Base-by-base conservation (phyloP, 2,797 vertebrate genomes). In the Erithacus rubecula region DNA sequence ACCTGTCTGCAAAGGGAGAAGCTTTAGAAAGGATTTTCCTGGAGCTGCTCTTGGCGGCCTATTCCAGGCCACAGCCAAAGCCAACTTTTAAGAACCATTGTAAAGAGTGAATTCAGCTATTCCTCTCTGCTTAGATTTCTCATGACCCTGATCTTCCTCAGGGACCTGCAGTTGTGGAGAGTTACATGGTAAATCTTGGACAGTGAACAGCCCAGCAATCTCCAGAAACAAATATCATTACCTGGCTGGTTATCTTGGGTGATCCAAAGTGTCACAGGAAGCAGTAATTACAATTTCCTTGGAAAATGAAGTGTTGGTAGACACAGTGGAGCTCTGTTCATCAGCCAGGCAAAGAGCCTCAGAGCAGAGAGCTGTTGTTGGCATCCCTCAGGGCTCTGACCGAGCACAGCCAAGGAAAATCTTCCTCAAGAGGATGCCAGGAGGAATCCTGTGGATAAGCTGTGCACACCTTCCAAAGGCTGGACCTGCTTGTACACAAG, bases 1-100 rank as follows among this genome's bases (percentile, higher is more conserved):
- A 96, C 95, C 96, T 96, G 95, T 95, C 94, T 94, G 80, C 93
- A 84, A 34, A 47, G 72, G 46, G 79, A 76, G 49, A 94, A 87
- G 93, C 93, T 95, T 95, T 80, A 46, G 84, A 59, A 71, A 93
- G 82, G 81, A 75, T 87, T 90, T 83, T 95, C 92, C 59, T 93
- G 75, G 72, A 94, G 94, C 84, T 90, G 78, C 36, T 53, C 55
- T 96, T 96, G 93, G 89, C 95, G 21, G 69, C 68, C 62, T 9
- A 0, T 76, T 87, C 76, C 70, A 93, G 75, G 27, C 72, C 65
- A 36, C 65, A 80, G 94, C 79, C 89, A 95, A 94, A 92, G 65
- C 86, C 95, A 94, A 90, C 83, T 88, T 46, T 82, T 94, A 80
- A 78, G 84, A 92, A 65, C 56, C 59, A 79, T 81, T 88, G 82